Percentiles rank a stretch among this genome's conserved stretches.
Conservation (phyloP, 92 coral and sea anemone species). For the Montipora capitata region DNA sequence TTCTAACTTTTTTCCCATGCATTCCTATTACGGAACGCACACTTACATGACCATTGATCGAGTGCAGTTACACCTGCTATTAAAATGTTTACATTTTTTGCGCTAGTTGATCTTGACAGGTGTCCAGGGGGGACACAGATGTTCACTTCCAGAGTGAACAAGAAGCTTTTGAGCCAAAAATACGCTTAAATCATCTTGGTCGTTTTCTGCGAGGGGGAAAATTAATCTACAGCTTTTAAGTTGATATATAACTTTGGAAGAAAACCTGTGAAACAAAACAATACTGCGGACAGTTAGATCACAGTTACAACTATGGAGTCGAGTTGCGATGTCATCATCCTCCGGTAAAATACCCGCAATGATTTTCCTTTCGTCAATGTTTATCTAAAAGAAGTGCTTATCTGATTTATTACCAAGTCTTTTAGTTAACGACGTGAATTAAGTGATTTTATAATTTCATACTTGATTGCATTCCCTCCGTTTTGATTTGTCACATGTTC, state of each 20-base stretch:
- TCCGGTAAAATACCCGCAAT: slow-evolving; percentile 53
- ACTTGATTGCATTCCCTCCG: not conserved
- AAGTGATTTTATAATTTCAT: not conserved
- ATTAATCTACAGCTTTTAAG: not conserved
- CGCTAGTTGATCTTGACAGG: slow-evolving; percentile 18
- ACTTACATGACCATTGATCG: too few species aligned
- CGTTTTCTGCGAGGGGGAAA: not conserved
- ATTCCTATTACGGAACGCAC: too few species aligned
- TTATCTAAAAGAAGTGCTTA: slow-evolving; percentile 31
- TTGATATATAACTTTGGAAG: not conserved
- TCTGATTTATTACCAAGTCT: slow-evolving; percentile 39
- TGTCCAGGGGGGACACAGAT: slow-evolving; percentile 7
- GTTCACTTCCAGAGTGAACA: too few species aligned
- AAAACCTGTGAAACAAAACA: not conserved
- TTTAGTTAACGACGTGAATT: slow-evolving; percentile 21
- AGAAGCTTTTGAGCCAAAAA: not conserved
- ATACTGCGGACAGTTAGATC: not conserved
- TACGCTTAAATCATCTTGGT: not conserved
- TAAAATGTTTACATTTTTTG: slow-evolving; percentile 33
- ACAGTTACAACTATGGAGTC: not conserved
- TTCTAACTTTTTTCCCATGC: too few species aligned
- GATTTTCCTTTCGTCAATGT: slow-evolving; percentile 23
- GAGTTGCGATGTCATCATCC: not conserved
- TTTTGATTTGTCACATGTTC: not conserved
- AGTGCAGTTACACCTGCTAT: slow-evolving; percentile 17